Conservation (phyloP, 1,140 invertebrate species). For the Epicauta chinensis region DNA sequence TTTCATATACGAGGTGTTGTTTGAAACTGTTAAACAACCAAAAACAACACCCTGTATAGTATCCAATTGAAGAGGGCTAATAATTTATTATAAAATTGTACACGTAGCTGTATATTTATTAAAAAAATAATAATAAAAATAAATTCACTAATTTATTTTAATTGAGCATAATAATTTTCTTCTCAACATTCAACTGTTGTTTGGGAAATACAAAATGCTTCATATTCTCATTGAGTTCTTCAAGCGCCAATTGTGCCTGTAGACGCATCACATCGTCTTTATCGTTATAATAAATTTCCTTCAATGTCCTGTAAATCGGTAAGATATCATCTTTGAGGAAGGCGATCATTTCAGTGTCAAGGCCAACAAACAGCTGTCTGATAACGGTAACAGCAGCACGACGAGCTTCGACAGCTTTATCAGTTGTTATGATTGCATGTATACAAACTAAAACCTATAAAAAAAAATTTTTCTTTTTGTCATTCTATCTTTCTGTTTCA, state of each 20-base stretch:
- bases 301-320: slow-evolving; percentile 64
- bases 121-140: not conserved
- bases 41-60: slow-evolving; percentile 29
- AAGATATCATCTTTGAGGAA: slow-evolving; percentile 60
- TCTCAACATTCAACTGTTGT: slow-evolving; percentile 48
- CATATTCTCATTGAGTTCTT: slow-evolving; percentile 68
- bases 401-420: slow-evolving; percentile 63
- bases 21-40: not conserved
- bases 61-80: slow-evolving; percentile 21
- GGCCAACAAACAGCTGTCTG: slow-evolving; percentile 62
- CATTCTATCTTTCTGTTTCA: not conserved
- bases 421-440: slow-evolving; percentile 57
- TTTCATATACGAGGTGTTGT: slow-evolving; percentile 31
- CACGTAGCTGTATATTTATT: not conserved
- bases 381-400: slow-evolving; percentile 73
- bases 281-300: slow-evolving; percentile 55
- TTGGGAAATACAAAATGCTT: slow-evolving; percentile 54
- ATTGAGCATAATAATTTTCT: slow-evolving; percentile 52
- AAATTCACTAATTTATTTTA: slow-evolving; percentile 9
- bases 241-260: slow-evolving; percentile 67
- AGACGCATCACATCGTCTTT: slow-evolving; percentile 62
- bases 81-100: slow-evolving; percentile 8
- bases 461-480: not conserved
- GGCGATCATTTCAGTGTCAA: slow-evolving; percentile 60
- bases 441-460: slow-evolving; percentile 64